phyloP scores from a whole-genome alignment of 2,797 vertebrate genomes.

The Hypotaenidia philippensis region DNA sequence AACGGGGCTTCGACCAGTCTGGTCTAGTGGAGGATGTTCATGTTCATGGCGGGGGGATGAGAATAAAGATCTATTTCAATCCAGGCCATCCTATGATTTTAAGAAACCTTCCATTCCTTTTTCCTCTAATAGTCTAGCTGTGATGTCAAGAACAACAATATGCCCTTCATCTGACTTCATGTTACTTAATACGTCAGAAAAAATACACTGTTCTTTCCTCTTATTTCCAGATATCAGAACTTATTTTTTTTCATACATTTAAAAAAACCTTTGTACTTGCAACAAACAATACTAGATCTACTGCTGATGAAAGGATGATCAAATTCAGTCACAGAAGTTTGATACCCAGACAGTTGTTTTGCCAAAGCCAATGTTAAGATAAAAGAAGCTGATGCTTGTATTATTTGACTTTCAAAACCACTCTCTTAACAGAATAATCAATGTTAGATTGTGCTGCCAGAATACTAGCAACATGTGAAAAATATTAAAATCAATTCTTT shows the following conservation, averaged over 20 bases:
- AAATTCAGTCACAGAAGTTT: neutral
- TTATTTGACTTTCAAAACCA: neutral
- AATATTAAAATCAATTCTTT: neutral
- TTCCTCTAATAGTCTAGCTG: neutral
- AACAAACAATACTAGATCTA: neutral
- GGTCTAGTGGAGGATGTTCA: too few species aligned
- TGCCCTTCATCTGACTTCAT: neutral
- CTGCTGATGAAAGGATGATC: neutral
- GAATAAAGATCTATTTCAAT: too few species aligned
- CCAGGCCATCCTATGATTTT: too few species aligned
- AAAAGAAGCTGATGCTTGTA: neutral
- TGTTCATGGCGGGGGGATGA: too few species aligned
- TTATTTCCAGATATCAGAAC: neutral
- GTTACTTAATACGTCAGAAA: neutral
- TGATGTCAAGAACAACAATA: neutral
- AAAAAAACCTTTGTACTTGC: neutral
- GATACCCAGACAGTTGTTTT: neutral
- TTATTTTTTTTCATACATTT: neutral
- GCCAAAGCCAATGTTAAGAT: neutral
- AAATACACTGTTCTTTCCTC: neutral
- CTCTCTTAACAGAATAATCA: neutral
- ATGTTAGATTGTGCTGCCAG: neutral
- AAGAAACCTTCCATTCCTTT: neutral
- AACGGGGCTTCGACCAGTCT: too few species aligned
- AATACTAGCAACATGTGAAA: neutral